Evolutionary conservation across 2,113 vertebrate genomes (phyloP).

Genomic region (Pundamilia nyererei): DNA sequence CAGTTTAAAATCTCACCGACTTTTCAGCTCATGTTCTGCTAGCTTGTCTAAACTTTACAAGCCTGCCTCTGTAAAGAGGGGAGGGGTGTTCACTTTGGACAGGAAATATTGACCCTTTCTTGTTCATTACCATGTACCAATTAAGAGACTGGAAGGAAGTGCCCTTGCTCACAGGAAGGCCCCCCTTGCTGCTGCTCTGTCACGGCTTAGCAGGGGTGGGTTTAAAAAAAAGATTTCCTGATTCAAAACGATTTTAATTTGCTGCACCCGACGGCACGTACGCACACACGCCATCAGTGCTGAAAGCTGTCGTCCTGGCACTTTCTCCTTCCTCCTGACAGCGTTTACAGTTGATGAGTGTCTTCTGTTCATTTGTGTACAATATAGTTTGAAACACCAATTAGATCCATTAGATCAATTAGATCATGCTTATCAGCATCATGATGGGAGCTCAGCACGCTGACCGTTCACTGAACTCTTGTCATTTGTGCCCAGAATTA

Average conservation of each 20-base stretch:
- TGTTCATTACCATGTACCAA: conserved; percentile 56
- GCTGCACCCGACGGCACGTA: background rate
- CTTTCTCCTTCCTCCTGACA: background rate
- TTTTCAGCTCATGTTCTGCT: background rate
- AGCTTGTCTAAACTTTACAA: conserved; percentile 2
- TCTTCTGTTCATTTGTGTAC: conserved; percentile 44
- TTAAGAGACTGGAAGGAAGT: conserved; percentile 58
- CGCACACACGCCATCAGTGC: background rate
- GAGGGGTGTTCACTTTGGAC: background rate
- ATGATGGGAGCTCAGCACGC: conserved; percentile 44
- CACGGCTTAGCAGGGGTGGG: background rate
- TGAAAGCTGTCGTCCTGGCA: background rate
- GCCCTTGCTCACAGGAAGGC: conserved; percentile 54
- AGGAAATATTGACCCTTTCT: conserved; percentile 64
- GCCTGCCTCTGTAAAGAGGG: background rate
- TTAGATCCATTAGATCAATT: conserved; percentile 2
- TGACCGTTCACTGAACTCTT: conserved; percentile 47
- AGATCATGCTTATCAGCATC: conserved; percentile 37
- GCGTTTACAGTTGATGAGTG: conserved; percentile 28
- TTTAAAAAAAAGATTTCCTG: background rate
- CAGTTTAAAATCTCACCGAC: background rate
- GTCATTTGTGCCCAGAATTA: background rate
- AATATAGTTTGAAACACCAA: conserved; percentile 50
- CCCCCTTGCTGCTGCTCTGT: conserved; percentile 29
- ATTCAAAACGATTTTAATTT: background rate